These are phyloP conservation scores for Magallana ariakensis DNA, from an alignment of 1,140 invertebrate species.

Conservation along the genomic window DNA sequence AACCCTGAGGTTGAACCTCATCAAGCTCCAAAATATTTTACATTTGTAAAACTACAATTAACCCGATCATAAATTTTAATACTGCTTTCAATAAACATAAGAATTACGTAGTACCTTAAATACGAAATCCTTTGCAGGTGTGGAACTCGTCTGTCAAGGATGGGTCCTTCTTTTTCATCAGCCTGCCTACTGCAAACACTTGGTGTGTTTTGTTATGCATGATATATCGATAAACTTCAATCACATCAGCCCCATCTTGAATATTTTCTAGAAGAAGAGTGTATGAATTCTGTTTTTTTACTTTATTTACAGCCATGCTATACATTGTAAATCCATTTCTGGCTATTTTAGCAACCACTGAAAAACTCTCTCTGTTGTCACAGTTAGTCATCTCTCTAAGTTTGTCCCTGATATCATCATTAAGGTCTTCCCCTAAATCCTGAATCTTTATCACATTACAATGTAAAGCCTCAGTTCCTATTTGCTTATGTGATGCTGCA, in stretches of 20 bases:
- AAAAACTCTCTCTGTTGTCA: slow-evolving; percentile 13
- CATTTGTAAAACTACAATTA: no score
- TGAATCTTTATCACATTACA: slow-evolving; percentile 26
- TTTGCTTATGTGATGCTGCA: background rate
- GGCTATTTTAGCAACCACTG: slow-evolving; percentile 25
- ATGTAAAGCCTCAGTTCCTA: background rate
- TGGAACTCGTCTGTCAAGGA: no score
- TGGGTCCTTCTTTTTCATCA: background rate
- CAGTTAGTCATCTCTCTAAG: background rate
- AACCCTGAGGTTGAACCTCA: no score
- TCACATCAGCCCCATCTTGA: background rate
- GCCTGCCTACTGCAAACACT: slow-evolving; percentile 35
- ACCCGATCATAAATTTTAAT: no score
- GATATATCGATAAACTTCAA: background rate
- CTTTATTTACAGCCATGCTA: slow-evolving; percentile 42
- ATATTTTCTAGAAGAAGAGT: background rate
- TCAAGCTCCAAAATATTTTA: no score
- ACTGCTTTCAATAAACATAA: no score
- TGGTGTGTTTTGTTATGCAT: background rate
- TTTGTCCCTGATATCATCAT: background rate
- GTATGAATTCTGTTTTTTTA: slow-evolving; percentile 53
- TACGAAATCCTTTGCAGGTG: no score
- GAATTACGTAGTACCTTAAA: no score
- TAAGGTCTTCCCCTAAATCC: background rate
- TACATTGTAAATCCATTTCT: slow-evolving; percentile 50